A percentile compares a stretch with the other conserved stretches of the same genome.
phyloP scores from a whole-genome alignment of 2,888 invertebrate genomes.

The Caenorhabditis drosophilae region DNA sequence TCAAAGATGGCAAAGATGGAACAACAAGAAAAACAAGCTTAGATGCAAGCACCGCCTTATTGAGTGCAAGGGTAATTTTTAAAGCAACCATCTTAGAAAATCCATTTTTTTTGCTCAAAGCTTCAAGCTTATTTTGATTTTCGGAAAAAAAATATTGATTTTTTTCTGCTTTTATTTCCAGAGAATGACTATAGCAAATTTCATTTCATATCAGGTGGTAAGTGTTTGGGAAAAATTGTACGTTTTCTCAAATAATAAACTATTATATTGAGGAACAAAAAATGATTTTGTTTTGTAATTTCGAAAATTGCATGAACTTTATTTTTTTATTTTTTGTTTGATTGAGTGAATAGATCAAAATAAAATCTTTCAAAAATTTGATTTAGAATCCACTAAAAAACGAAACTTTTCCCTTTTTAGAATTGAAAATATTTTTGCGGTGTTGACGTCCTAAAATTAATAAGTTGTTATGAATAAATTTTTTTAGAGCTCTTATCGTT shows the following conservation, averaged over 20 bases:
- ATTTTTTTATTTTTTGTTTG: no score
- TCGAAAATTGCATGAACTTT: no score
- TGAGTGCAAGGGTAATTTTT: slow-evolving; percentile 31
- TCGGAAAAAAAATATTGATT: neutral
- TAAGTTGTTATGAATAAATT: neutral
- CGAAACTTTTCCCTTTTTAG: no score
- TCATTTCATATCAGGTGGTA: slow-evolving; percentile 33
- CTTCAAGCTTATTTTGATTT: neutral
- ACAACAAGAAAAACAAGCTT: slow-evolving; percentile 41
- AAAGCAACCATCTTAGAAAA: neutral
- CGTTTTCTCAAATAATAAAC: no score
- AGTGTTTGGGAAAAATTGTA: slow-evolving; percentile 15
- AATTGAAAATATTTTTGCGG: neutral
- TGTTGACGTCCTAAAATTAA: neutral
- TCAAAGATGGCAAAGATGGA: slow-evolving; percentile 39
- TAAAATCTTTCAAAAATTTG: no score
- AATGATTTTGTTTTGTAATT: no score
- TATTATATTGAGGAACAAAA: no score
- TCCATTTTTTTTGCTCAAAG: no score
- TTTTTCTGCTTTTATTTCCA: slow-evolving; percentile 8
- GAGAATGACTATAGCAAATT: slow-evolving; percentile 38
- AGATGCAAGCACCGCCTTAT: slow-evolving; percentile 42
- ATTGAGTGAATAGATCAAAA: no score
- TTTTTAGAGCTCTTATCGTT: slow-evolving; percentile 33
- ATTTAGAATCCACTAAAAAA: no score